Conservation (phyloP, 2,888 invertebrate genomes). For the Apeira syringaria region DNA sequence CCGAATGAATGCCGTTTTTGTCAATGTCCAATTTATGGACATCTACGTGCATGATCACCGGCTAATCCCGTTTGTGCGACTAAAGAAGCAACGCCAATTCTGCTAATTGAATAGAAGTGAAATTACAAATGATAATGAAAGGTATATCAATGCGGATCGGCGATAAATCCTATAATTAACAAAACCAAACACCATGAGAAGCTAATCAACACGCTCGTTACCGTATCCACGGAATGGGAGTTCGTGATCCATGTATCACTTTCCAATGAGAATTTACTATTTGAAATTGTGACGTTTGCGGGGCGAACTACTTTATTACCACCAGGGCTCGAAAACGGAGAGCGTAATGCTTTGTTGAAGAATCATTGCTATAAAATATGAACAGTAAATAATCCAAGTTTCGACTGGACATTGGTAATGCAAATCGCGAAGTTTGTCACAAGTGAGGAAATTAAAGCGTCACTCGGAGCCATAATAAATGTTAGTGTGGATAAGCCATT, state of each 20-base stretch:
- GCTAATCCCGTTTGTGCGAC: slow-evolving; percentile 54
- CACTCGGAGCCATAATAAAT: slow-evolving; percentile 30
- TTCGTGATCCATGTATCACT: slow-evolving; percentile 63
- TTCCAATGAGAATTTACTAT: slow-evolving; percentile 65
- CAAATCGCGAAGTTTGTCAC: slow-evolving; percentile 31
- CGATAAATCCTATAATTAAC: slow-evolving; percentile 61
- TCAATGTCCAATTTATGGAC: slow-evolving; percentile 61
- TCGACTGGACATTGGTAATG: slow-evolving; percentile 23
- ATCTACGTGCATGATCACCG: slow-evolving; percentile 54
- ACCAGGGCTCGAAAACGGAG: slow-evolving; percentile 40
- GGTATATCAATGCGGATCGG: slow-evolving; percentile 39
- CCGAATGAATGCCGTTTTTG: slow-evolving; percentile 57
- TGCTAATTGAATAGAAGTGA: slow-evolving; percentile 40
- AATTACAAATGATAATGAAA: slow-evolving; percentile 50
- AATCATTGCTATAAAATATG: slow-evolving; percentile 36
- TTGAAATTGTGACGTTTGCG: slow-evolving; percentile 56
- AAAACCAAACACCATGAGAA: slow-evolving; percentile 51
- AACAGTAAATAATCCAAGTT: slow-evolving; percentile 28
- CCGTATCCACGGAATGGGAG: slow-evolving; percentile 55
- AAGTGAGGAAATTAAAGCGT: slow-evolving; percentile 32
- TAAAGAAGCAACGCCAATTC: slow-evolving; percentile 31
- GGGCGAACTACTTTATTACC: slow-evolving; percentile 46
- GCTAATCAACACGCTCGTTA: slow-evolving; percentile 61
- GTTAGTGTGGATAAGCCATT: slow-evolving; percentile 29
- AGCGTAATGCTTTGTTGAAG: slow-evolving; percentile 38